Evolutionary conservation across 2,888 invertebrate genomes (phyloP), one percentile per base, ranked within the genome.

Genomic region (Ceraclea dissimilis): DNA sequence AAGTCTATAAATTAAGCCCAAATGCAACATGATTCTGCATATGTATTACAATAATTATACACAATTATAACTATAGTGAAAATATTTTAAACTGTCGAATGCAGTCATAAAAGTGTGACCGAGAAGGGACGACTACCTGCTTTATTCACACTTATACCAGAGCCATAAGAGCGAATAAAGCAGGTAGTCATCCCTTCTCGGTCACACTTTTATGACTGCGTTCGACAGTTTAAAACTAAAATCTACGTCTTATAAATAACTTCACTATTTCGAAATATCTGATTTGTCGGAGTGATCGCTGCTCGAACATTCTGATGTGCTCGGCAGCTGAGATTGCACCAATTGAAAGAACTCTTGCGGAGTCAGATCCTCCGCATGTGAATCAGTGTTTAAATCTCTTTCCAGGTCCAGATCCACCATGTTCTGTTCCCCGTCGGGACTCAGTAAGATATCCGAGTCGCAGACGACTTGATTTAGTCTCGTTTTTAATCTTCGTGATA

Each of bases 351-450:
- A 78, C 63, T 78, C 78, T 62, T 77, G 78, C 6, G 78, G 69
- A 17, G 78, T 77, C 48, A 78, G 66, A 50, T 78, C 78, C 63
- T 78, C 78, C 16, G 57, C 62, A 63, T 76, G 77, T 57, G 77
- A 77, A 59, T 77, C 78, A 4, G 78, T 78, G 59, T 78, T 77
- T 63, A 78, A 65, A 62, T 78, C 78, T 58, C 77, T 76, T 63
- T 78, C 77, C 4, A 78, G 67, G 63, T 78, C 73, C 10, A 76
- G 74, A 63, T 78, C 78, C 65, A 75, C 66, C 0, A 76, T 76
- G 64, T 76, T 76, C 19, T 50, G 49, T 44, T 56, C 58, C 1
- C 71, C 76, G 47, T 78, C 78, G 1, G 78, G 78, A 57, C 78
- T 78, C 10, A 78, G 67, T 2, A 78, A 70, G 49, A 78, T 78